Conservation (phyloP, 2,888 invertebrate species). For the Andricus curvator region DNA sequence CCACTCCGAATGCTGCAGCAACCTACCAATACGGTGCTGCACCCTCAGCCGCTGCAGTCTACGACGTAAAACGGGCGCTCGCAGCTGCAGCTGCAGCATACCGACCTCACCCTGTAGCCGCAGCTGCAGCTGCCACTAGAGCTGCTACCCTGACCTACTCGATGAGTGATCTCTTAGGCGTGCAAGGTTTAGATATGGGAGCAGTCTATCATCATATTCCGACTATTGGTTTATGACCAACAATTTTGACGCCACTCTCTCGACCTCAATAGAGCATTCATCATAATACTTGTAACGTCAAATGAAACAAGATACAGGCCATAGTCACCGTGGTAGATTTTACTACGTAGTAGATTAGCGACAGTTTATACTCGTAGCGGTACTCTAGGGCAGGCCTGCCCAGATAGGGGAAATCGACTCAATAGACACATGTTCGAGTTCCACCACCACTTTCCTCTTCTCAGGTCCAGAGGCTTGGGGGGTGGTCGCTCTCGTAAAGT, state of each 20-base stretch:
- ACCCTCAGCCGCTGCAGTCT: conserved; percentile 78
- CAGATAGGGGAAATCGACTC: no score
- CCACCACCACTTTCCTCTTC: no score
- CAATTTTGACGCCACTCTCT: conserved; percentile 76
- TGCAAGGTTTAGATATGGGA: conserved; percentile 84
- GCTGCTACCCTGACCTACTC: conserved; percentile 83
- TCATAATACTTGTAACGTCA: neutral
- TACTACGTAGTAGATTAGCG: neutral
- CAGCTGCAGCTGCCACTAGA: conserved; percentile 73
- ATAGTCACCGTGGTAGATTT: neutral
- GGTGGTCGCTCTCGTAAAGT: no score
- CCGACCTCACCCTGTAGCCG: conserved; percentile 79
- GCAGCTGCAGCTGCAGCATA: conserved; percentile 83
- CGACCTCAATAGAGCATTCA: conserved; percentile 68
- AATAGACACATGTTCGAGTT: no score
- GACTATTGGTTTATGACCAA: conserved; percentile 85
- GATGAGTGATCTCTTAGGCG: conserved; percentile 86
- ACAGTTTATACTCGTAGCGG: neutral
- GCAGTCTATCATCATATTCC: conserved; percentile 87
- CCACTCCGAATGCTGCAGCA: conserved; percentile 69
- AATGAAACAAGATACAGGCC: neutral
- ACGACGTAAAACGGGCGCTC: conserved; percentile 81
- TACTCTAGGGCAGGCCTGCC: no score
- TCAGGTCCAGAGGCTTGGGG: no score
- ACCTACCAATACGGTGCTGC: conserved; percentile 75